Conservation (phyloP, 2,113 vertebrate genomes). For the Dipodomys spectabilis region DNA sequence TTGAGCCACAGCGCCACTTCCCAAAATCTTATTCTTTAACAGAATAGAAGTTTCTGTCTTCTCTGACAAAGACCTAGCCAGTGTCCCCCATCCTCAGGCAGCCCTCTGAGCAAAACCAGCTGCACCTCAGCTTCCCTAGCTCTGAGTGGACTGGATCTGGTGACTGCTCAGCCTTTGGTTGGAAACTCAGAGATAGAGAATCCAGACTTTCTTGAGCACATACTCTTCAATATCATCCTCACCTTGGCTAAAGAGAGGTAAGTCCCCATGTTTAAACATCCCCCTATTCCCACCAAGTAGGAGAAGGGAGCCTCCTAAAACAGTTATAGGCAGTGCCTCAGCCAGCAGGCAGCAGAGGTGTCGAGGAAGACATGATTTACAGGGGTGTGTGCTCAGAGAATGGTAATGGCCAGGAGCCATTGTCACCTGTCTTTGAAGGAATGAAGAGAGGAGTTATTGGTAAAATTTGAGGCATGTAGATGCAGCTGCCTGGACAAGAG, state of each 20-base stretch:
- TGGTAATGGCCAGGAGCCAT: rapidly evolving
- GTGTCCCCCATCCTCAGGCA: neutral
- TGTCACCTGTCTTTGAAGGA: no score
- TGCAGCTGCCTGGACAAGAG: no score
- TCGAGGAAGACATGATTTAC: neutral
- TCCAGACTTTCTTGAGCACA: neutral
- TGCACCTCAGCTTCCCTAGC: neutral
- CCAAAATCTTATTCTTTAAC: neutral
- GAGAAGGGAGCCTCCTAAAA: neutral
- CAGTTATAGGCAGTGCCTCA: neutral
- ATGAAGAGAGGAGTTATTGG: neutral
- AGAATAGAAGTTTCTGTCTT: neutral
- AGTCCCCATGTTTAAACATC: no score
- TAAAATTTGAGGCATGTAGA: neutral
- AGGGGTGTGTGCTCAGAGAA: neutral
- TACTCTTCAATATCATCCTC: neutral
- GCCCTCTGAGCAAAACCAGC: neutral
- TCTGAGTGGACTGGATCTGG: neutral
- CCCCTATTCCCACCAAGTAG: neutral
- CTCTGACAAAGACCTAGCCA: neutral
- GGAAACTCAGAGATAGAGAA: neutral
- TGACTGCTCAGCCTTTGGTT: no score
- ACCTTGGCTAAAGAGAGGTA: neutral
- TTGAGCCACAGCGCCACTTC: no score
- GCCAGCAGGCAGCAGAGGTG: neutral